A percentile compares a stretch with the other conserved stretches of the same genome.
These are phyloP conservation scores for Clitarchus hookeri DNA, from an alignment of 2,888 invertebrate species.

Conservation along the genomic window DNA sequence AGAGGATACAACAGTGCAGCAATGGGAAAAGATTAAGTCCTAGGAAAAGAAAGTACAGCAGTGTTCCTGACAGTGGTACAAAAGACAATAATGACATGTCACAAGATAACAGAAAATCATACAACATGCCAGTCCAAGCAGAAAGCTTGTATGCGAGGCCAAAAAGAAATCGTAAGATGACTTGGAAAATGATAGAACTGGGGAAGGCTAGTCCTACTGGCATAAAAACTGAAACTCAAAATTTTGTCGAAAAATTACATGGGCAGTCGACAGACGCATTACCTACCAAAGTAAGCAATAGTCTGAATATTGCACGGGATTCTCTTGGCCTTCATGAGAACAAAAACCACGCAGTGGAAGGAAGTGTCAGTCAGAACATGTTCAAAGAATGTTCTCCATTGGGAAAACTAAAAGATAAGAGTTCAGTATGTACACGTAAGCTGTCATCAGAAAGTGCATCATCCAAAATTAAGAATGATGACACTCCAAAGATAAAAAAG, in stretches of 20 bases:
- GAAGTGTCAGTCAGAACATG: not conserved
- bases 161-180: not conserved
- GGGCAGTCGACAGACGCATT: too few relatives aligned
- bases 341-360: not conserved
- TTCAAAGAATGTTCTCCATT: not conserved
- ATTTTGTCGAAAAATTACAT: not conserved
- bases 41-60: not conserved
- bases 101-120: not conserved
- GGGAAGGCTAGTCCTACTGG: not conserved
- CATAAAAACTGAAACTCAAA: not conserved
- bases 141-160: not conserved
- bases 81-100: not conserved
- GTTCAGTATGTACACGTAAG: not conserved
- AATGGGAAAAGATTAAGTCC: not conserved
- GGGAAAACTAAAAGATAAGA: not conserved
- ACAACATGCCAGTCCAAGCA: not conserved
- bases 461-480: not conserved
- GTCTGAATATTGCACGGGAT: not conserved
- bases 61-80: not conserved
- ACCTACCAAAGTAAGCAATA: too few relatives aligned
- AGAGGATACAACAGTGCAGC: not conserved
- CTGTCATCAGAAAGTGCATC: not conserved
- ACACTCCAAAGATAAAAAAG: not conserved
- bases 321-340: not conserved
- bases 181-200: slow-evolving; percentile 6